Conservation (phyloP, 2,888 invertebrate genomes). For the Sarcophaga rosellei region DNA sequence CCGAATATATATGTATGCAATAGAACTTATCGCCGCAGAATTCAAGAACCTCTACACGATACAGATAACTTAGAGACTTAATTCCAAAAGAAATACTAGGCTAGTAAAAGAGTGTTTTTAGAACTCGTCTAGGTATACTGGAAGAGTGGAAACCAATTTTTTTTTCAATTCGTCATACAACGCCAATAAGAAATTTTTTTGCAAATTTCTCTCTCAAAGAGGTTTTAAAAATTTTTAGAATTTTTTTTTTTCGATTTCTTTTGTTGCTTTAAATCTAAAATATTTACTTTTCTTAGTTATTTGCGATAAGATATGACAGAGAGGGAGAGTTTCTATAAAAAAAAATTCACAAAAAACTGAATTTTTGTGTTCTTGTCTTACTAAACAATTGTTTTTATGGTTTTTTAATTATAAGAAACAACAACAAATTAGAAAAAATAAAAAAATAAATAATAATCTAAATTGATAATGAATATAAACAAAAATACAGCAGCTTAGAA, state of each 20-base stretch:
- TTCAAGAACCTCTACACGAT: no score
- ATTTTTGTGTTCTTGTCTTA: slow-evolving; percentile 21
- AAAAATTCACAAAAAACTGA: not conserved
- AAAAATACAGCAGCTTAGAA: slow-evolving; percentile 57
- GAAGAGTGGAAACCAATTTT: no score
- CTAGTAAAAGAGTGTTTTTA: no score
- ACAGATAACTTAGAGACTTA: no score
- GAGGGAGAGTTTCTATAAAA: not conserved
- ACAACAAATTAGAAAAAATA: not conserved
- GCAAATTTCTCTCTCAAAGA: not conserved
- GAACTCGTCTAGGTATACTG: no score
- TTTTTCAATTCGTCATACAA: no score
- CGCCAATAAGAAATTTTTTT: no score
- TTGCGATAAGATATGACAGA: slow-evolving; percentile 44
- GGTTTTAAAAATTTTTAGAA: not conserved
- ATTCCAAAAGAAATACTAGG: no score
- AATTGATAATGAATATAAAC: slow-evolving; percentile 60
- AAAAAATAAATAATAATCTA: slow-evolving; percentile 10
- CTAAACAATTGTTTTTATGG: slow-evolving; percentile 9
- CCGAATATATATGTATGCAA: no score
- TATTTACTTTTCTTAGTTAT: slow-evolving; percentile 3
- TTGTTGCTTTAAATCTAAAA: slow-evolving; percentile 20
- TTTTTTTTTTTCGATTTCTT: slow-evolving; percentile 1
- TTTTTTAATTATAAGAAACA: slow-evolving; percentile 23
- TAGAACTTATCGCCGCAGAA: no score